phyloP scores from a whole-genome alignment of 2,797 vertebrate species.

The Parotocinclus haroldoi region DNA sequence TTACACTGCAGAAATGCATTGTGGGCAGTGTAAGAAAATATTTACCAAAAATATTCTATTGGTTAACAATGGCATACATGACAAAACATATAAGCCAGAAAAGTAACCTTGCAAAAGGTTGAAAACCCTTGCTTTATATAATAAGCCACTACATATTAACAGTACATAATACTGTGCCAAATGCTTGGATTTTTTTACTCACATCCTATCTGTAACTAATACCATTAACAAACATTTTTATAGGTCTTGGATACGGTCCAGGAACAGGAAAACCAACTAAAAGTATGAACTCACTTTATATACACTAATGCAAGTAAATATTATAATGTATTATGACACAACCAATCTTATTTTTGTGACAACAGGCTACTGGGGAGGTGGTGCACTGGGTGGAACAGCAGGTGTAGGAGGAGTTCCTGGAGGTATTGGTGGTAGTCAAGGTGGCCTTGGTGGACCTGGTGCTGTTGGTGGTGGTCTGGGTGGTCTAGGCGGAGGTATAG shows the following conservation, averaged over 20 bases:
- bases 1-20: no score
- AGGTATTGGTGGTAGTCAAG: slow-evolving; percentile 35
- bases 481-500: slow-evolving; percentile 41
- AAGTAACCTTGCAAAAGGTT: no score
- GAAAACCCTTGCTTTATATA: no score
- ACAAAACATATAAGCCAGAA: no score
- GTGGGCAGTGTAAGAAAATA: no score
- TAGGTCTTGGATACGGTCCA: slow-evolving; percentile 61
- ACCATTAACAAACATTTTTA: slow-evolving; percentile 5
- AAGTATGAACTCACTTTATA: slow-evolving; percentile 55
- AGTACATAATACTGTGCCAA: no score
- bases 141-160: no score
- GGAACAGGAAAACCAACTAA: slow-evolving; percentile 62
- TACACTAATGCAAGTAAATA: neutral
- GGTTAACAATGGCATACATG: no score
- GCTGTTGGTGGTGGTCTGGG: slow-evolving; percentile 40
- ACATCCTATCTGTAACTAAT: no score
- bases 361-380: slow-evolving; percentile 63
- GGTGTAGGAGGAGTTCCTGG: slow-evolving; percentile 41
- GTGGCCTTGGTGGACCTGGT: slow-evolving; percentile 37
- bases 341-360: slow-evolving; percentile 4
- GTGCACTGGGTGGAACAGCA: slow-evolving; percentile 44
- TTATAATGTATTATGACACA: neutral
- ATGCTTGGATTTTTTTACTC: no score
- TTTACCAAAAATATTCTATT: no score